These are phyloP conservation scores for Caenorhabditis panamensis DNA, from an alignment of 2,888 invertebrate genomes.

Conservation along the genomic window DNA sequence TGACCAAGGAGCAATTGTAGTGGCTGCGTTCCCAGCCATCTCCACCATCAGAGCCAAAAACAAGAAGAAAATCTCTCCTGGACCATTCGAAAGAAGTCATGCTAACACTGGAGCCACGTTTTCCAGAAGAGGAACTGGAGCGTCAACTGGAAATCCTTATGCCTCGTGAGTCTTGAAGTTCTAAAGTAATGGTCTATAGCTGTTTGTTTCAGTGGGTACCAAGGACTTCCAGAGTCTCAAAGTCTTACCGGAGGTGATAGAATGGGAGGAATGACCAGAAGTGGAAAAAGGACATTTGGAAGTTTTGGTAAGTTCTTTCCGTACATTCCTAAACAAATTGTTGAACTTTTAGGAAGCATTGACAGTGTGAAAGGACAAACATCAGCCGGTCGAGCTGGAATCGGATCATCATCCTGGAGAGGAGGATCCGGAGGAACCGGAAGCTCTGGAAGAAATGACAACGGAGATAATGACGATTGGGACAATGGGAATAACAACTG, in stretches of 20 bases:
- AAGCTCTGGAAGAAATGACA: constrained; percentile 3
- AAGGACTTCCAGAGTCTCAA: constrained; percentile 55
- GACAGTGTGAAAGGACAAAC: constrained; percentile 54
- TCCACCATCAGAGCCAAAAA: constrained; percentile 53
- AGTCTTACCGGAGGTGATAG: constrained; percentile 21
- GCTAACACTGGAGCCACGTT: constrained; percentile 54
- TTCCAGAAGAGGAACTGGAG: constrained; percentile 36
- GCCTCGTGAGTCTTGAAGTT: constrained; percentile 30
- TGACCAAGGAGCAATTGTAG: constrained; percentile 56
- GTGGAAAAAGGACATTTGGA: constrained; percentile 55
- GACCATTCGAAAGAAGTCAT: constrained; percentile 33
- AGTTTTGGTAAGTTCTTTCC: constrained; percentile 39
- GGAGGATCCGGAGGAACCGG: not conserved
- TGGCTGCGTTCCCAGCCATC: constrained; percentile 55
- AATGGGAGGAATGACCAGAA: constrained; percentile 52
- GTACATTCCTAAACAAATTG: too few species aligned
- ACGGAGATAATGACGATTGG: constrained; percentile 48
- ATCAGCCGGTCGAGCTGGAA: constrained; percentile 30
- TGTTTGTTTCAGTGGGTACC: constrained; percentile 44
- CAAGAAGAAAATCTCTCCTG: constrained; percentile 41
- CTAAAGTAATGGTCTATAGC: not conserved
- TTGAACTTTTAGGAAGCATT: constrained; percentile 35
- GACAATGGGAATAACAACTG: constrained; percentile 22
- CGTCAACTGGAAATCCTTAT: constrained; percentile 55
- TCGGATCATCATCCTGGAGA: constrained; percentile 2